Evolutionary conservation across 1,140 invertebrate species (phyloP).

Genomic region (Lycorma delicatula): DNA sequence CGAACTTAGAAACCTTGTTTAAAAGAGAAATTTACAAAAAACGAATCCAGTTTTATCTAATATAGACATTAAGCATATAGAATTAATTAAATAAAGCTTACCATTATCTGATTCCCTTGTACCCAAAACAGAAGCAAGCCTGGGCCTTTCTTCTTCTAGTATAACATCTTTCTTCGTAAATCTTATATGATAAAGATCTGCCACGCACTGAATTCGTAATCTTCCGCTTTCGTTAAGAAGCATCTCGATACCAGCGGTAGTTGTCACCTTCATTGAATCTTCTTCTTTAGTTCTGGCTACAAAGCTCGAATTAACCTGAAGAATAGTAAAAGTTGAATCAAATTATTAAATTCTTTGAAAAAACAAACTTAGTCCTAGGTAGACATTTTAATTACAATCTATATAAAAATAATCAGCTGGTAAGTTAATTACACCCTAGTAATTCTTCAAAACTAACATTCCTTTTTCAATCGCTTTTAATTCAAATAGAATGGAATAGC

Average conservation of each 20-base stretch:
- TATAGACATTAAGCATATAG: too few species aligned
- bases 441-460: too few species aligned
- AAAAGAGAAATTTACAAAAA: too few species aligned
- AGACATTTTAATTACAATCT: too few species aligned
- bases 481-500: too few species aligned
- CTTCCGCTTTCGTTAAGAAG: conserved; percentile 33
- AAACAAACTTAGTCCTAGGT: too few species aligned
- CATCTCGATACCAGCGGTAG: conserved; percentile 23
- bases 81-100: neutral
- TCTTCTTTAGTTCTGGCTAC: conserved; percentile 12
- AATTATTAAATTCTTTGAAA: neutral
- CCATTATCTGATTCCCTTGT: conserved; percentile 11
- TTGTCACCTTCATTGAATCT: conserved; percentile 10
- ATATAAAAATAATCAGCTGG: neutral
- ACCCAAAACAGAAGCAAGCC: conserved; percentile 51
- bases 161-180: conserved; percentile 38
- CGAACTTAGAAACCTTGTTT: too few species aligned
- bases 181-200: conserved; percentile 51
- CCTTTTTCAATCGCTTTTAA: too few species aligned
- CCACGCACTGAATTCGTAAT: conserved; percentile 51
- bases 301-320: conserved; percentile 20
- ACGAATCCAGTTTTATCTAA: too few species aligned
- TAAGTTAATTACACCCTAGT: too few species aligned
- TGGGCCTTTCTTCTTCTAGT: conserved; percentile 53
- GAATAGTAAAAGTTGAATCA: neutral